Evolutionary conservation across 92 coral and sea anemone species (phyloP).

Genomic region (Epizoanthus rinbou): DNA sequence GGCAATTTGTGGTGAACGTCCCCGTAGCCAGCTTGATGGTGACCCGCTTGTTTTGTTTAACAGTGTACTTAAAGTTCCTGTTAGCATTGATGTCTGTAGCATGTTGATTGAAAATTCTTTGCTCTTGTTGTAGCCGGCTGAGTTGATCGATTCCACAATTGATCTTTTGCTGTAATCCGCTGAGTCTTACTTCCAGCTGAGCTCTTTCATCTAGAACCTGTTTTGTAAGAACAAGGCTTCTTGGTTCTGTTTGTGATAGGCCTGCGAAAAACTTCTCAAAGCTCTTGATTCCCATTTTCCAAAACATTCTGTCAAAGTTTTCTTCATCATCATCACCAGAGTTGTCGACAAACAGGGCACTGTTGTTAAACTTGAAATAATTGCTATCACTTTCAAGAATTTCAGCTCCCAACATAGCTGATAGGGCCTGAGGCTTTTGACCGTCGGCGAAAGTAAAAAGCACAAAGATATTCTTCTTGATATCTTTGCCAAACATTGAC

Average conservation of each 20-base stretch:
- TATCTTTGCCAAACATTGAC: constrained; percentile 61
- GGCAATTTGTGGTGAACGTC: constrained; percentile 47
- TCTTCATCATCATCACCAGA: constrained; percentile 42
- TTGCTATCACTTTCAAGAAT: constrained; percentile 23
- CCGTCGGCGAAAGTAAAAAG: constrained; percentile 56
- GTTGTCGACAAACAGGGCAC: constrained; percentile 53
- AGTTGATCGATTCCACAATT: constrained; percentile 39
- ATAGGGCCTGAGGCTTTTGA: constrained; percentile 48
- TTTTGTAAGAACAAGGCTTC: constrained; percentile 52
- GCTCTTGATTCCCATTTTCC: constrained; percentile 51
- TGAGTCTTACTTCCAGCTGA: constrained; percentile 52
- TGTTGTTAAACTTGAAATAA: constrained; percentile 51
- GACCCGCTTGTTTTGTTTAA: constrained; percentile 29
- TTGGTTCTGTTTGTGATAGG: constrained; percentile 18
- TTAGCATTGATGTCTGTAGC: constrained; percentile 52
- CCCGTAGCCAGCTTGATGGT: constrained; percentile 17
- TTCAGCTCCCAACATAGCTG: constrained; percentile 43
- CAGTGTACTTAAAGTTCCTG: constrained; percentile 47
- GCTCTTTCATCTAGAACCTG: constrained; percentile 49
- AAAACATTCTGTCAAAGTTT: constrained; percentile 45
- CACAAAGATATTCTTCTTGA: constrained; percentile 48
- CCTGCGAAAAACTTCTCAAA: constrained; percentile 43
- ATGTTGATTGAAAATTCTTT: constrained; percentile 45
- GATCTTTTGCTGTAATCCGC: constrained; percentile 38
- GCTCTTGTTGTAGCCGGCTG: constrained; percentile 32